Evolutionary conservation across 2,888 invertebrate species (phyloP), one percentile per base, ranked within the genome.

Genomic region (Mycogona germanica): DNA sequence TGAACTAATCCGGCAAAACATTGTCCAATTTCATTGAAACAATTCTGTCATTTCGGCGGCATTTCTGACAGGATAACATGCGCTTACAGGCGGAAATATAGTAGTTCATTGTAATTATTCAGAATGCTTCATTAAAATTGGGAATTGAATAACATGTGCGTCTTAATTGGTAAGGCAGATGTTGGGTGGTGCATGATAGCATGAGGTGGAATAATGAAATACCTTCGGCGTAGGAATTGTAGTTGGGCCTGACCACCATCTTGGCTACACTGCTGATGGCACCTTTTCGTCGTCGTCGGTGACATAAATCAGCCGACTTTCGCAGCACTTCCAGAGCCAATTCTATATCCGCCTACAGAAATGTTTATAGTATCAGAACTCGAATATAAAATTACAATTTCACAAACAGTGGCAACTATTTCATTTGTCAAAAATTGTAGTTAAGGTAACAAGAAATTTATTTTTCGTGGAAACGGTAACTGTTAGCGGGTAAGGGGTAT

Each of bases 251-350:
- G 70, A 78, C 81, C 63, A 78, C 80, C 64, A 87, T 84, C 66
- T 85, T 85, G n/a, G 87, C 84, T 56, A 92, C 73, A 23, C 83
- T 81, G 35, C 91, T 72, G 0, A 84, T 80, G 53, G 73, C 79
- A 28, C 61, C 59, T 64, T 80, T 82, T 62, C 78, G 78, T 35
- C 84, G 74, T 60, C 76, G 77, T 50, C 76, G 74, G 63, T 83
- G 80, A 67, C 92, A 92, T 0, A 92, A 79, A n/a, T 76, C 72
- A 51, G 91, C 75, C 54, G 87, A 82, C 52, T 77, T 75, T 68
- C 88, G 89, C 49, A 92, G 72, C 12, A 84, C 78, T 26, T 78
- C 76, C 1, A 83, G 77, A 0, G 92, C 87, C 55, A 76, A 73
- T 58, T 76, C 77, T 57, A 92, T 84, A 62, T 86, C 81, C 56